phyloP scores from a whole-genome alignment of 2,113 vertebrate species.

The Glaucomys volans region DNA sequence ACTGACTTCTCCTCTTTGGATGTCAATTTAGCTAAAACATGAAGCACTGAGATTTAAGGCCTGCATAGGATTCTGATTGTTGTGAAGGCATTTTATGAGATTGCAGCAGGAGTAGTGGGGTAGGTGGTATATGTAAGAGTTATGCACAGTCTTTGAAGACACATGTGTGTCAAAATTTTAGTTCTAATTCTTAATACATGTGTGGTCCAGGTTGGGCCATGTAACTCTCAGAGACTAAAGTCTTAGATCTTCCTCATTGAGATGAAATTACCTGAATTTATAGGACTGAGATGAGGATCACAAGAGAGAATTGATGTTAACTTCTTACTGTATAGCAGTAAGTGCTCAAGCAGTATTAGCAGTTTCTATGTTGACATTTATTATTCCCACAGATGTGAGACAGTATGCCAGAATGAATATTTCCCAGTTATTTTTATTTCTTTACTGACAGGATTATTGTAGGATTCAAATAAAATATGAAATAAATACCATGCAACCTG shows the following conservation, averaged over 20 bases:
- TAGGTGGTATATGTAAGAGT: accelerated
- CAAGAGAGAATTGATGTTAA: neutral
- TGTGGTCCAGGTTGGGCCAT: accelerated
- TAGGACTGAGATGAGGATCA: neutral
- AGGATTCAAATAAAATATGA: constrained; percentile 23
- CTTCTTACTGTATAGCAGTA: neutral
- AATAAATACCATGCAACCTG: neutral
- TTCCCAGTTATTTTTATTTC: constrained; percentile 16
- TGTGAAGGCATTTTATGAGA: neutral
- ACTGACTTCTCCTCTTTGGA: neutral
- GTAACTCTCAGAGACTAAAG: neutral
- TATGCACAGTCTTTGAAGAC: neutral
- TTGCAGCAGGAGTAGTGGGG: neutral
- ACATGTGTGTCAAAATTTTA: neutral
- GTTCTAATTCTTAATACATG: neutral
- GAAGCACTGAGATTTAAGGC: neutral
- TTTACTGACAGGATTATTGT: neutral
- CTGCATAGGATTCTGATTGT: neutral
- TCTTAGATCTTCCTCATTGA: neutral
- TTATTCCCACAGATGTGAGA: constrained; percentile 14
- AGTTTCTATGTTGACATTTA: neutral
- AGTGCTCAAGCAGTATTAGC: neutral
- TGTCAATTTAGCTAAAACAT: neutral
- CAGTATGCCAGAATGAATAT: neutral
- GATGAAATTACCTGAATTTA: neutral